Conservation (phyloP, 2,888 invertebrate genomes). For the Pandemis heparana region DNA sequence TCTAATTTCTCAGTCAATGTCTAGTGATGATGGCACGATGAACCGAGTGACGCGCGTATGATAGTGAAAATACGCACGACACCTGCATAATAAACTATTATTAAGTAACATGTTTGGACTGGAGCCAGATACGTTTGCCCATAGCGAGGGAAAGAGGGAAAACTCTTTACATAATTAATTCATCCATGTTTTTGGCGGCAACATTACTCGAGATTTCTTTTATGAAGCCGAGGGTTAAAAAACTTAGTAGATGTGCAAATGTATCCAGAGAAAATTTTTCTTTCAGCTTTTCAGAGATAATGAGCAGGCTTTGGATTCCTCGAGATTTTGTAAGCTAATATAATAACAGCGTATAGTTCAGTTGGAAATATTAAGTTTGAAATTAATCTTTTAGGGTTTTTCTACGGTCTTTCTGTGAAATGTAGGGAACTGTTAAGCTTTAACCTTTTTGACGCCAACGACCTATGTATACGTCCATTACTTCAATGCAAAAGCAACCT, state of each 20-base stretch:
- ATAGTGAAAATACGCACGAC: constrained; percentile 42
- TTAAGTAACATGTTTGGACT: constrained; percentile 41
- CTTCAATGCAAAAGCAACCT: too few relatives aligned
- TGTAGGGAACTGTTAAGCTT: too few relatives aligned
- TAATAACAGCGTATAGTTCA: background rate
- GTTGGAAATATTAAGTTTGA: constrained; percentile 11
- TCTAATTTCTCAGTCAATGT: constrained; percentile 9
- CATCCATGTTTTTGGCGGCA: background rate
- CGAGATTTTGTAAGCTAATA: constrained; percentile 4
- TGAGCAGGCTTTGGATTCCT: constrained; percentile 11
- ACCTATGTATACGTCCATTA: too few relatives aligned
- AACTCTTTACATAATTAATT: constrained; percentile 21
- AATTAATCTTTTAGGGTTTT: background rate
- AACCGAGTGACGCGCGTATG: constrained; percentile 32
- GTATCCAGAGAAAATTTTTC: background rate
- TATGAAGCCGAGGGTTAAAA: background rate
- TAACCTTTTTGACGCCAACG: too few relatives aligned
- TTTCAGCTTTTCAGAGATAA: constrained; percentile 1
- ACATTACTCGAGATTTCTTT: background rate
- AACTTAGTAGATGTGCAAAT: background rate
- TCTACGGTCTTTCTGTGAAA: too few relatives aligned
- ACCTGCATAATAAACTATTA: constrained; percentile 43
- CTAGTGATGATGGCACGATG: constrained; percentile 34
- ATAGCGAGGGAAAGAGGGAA: constrained; percentile 28
- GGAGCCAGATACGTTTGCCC: constrained; percentile 33